Evolutionary conservation across 2,888 invertebrate genomes (phyloP), one percentile per base, ranked within the genome.

Genomic region (Emmelina monodactyla): DNA sequence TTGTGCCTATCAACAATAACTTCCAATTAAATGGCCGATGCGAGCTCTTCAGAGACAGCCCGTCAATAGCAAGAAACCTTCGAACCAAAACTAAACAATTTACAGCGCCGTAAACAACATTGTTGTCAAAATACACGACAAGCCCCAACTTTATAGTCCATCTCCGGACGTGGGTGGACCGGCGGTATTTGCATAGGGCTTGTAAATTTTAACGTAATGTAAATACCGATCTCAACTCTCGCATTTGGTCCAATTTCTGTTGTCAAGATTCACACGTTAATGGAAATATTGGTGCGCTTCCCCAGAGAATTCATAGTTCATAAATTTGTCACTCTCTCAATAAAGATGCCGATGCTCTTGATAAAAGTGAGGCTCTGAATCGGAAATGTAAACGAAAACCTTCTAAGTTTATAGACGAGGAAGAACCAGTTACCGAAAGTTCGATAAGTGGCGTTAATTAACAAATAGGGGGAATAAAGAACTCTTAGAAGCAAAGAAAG

Each of bases 381-480:
- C 19, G 47, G 45, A 50, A 49, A 51, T 47, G 49, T 53, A 46
- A 41, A 43, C 25, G 25, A 25, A 10, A 46, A 33, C 28, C 34
- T 9, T 34, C 35, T 38, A 46, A 48, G 33, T 32, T 42, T 43
- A 40, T 51, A 42, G 42, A 37, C 39, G 40, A 42, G 46, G 45
- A 40, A 43, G 43, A 14, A 19, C 31, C 53, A 55, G 58, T 70
- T 70, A 68, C 61, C 70, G 43, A 42, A 47, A 51, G 53, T 48
- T 51, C 56, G 67, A 59, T 63, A 75, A 75, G 52, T 62, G 59
- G 58, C 47, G 50, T 50, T 59, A 68, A 72, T 72, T 70, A 73
- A 67, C 72, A 58, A 52, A 45, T 44, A 45, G 53, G 51, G 47
- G 43, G 52, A 63, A 60, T 58, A 55, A 56, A 57, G 55, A 55